Conservation (phyloP, 2,113 vertebrate genomes). For the Pituophis catenifer region DNA sequence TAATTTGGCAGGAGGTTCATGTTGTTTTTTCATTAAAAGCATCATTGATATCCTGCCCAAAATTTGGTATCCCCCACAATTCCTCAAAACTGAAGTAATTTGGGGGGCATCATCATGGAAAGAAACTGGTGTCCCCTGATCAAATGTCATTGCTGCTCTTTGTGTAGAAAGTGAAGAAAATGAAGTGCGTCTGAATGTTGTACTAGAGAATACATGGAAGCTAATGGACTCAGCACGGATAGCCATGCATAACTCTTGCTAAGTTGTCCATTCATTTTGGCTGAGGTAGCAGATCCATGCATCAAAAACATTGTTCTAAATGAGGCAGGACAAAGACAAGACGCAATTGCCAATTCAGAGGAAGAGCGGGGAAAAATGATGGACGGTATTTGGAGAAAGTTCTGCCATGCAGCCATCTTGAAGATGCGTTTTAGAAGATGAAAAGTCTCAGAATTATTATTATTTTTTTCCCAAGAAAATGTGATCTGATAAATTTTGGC, state of each 20-base stretch:
- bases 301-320: background rate
- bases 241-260: background rate
- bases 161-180: background rate
- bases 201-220: background rate
- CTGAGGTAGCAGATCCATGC: background rate
- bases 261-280: background rate
- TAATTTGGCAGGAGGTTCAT: background rate
- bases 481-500: background rate
- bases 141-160: background rate
- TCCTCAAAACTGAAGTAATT: no score
- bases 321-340: background rate
- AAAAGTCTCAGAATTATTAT: background rate
- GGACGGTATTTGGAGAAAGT: background rate
- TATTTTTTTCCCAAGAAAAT: background rate
- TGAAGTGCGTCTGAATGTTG: background rate
- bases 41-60: background rate
- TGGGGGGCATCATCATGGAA: background rate
- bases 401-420: background rate
- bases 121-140: background rate
- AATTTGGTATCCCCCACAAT: background rate
- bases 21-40: background rate
- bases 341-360: background rate
- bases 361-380: background rate
- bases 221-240: background rate
- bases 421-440: background rate